Evolutionary conservation across 2,113 vertebrate species (phyloP).

Genomic region (Rhinolophus ferrumequinum): DNA sequence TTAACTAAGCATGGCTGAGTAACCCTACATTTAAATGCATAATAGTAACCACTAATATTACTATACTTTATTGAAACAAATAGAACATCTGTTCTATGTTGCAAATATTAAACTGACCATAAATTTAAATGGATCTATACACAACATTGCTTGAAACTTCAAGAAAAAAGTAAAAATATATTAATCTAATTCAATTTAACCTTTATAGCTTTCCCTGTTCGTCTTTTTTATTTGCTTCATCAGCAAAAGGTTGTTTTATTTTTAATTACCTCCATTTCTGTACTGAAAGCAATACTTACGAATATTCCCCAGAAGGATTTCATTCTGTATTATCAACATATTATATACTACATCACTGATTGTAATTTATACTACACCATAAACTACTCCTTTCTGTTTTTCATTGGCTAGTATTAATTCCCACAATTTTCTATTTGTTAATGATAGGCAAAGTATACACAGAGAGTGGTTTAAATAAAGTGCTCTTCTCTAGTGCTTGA

Average conservation of each 20-base stretch:
- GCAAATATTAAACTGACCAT: not conserved
- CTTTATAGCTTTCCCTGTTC: not conserved
- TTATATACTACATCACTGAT: not conserved
- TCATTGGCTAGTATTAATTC: not conserved
- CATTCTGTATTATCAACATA: not conserved
- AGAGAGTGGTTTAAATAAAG: not conserved
- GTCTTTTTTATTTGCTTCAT: not conserved
- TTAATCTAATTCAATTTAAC: not conserved
- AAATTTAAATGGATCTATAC: not conserved
- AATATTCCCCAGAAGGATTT: not conserved
- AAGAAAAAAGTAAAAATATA: not conserved
- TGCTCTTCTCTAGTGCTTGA: not conserved
- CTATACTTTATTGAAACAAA: constrained; percentile 5
- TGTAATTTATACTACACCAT: not conserved
- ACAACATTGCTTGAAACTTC: constrained; percentile 11
- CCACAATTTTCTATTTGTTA: not conserved
- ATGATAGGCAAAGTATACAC: not conserved
- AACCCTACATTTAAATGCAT: constrained; percentile 18
- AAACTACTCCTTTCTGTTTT: not conserved
- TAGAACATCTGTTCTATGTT: not conserved
- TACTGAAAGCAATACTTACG: not conserved
- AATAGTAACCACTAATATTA: not conserved
- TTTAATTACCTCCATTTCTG: constrained; percentile 22
- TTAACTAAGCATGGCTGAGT: not conserved
- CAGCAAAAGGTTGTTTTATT: constrained; percentile 10